Percentiles rank a stretch among this genome's conserved stretches.
These are phyloP conservation scores for Tylochromis polylepis DNA, from an alignment of 2,113 vertebrate species.

Conservation along the genomic window DNA sequence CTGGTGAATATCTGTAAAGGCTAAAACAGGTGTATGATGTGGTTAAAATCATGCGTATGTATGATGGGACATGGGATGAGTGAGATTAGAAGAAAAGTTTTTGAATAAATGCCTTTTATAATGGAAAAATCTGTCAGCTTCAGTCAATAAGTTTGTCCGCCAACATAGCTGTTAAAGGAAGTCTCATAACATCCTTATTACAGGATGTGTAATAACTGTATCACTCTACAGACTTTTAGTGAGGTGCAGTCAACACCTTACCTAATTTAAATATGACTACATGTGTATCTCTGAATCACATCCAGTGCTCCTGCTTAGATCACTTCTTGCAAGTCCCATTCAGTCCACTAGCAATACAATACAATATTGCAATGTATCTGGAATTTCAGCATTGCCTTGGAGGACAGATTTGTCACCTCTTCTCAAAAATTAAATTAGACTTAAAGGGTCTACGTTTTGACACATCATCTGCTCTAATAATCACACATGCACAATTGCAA, in stretches of 20 bases:
- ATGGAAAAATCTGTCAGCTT: neutral
- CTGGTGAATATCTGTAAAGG: neutral
- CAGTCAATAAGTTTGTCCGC: neutral
- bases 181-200: neutral
- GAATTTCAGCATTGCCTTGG: neutral
- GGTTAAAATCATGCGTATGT: neutral
- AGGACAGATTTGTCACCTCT: neutral
- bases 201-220: neutral
- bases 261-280: neutral
- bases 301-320: neutral
- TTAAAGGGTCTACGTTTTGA: neutral
- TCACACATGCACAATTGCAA: neutral
- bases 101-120: neutral
- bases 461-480: neutral
- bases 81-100: neutral
- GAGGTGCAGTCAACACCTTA: neutral
- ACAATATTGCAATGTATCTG: neutral
- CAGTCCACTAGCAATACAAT: neutral
- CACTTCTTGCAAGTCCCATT: neutral
- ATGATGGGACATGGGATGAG: neutral
- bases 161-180: neutral
- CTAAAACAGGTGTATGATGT: neutral
- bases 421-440: accelerated
- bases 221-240: neutral
- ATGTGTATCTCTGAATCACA: neutral